These are phyloP conservation scores for Semnornis frantzii DNA, from an alignment of 2,113 vertebrate genomes.

Conservation along the genomic window DNA sequence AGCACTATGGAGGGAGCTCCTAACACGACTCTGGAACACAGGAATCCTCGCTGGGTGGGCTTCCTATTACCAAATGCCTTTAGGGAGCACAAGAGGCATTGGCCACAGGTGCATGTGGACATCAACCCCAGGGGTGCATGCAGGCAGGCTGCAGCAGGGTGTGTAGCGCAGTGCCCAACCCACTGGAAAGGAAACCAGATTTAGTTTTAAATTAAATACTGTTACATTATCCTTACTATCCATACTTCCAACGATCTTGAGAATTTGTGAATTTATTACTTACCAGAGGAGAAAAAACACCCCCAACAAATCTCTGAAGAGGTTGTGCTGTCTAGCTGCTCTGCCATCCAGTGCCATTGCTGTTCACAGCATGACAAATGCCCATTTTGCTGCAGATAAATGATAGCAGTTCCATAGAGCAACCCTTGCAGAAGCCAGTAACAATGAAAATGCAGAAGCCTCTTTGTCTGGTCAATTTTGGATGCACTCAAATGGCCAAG, in stretches of 20 bases:
- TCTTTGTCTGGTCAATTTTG: neutral
- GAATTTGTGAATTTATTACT: neutral
- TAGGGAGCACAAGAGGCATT: neutral
- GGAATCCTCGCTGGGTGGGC: neutral
- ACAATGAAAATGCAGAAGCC: neutral
- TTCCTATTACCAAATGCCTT: neutral
- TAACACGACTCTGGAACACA: neutral
- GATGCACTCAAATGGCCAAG: neutral
- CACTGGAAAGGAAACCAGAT: neutral
- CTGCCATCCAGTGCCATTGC: neutral
- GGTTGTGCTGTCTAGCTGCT: neutral
- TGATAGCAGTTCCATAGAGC: neutral
- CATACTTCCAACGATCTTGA: neutral
- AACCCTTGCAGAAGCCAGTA: neutral
- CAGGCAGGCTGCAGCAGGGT: too few relatives aligned
- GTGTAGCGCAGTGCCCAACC: neutral
- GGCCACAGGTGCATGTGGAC: neutral
- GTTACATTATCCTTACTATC: neutral
- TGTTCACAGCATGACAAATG: neutral
- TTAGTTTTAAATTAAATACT: neutral
- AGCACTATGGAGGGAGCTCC: neutral
- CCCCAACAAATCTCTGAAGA: neutral
- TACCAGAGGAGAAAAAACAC: neutral
- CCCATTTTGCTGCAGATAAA: constrained; percentile 1
- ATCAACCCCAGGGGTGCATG: neutral